Conservation (phyloP, 2,113 vertebrate genomes). For the Elephantulus edwardii region DNA sequence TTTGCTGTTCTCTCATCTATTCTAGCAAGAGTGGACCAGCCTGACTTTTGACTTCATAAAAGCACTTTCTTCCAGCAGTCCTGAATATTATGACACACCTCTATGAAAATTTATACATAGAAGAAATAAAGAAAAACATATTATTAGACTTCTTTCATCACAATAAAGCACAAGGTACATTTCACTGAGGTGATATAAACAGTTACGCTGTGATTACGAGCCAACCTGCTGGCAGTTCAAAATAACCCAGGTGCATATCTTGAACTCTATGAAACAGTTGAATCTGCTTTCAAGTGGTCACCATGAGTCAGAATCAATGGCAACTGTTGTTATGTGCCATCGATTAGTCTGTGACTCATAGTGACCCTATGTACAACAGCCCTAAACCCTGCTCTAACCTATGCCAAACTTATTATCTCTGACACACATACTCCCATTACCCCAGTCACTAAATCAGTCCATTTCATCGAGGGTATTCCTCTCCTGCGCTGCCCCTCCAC, state of each 20-base stretch:
- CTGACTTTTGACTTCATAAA: neutral
- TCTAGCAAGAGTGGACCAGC: neutral
- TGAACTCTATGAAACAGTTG: neutral
- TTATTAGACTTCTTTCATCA: slow-evolving; percentile 63
- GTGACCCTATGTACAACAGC: no score
- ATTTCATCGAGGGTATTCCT: no score
- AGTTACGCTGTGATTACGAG: neutral
- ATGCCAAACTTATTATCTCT: no score
- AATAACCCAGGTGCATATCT: neutral
- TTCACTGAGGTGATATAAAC: neutral
- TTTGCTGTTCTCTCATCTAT: slow-evolving; percentile 43
- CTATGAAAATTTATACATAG: slow-evolving; percentile 49
- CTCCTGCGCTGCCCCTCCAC: no score
- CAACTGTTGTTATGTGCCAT: no score
- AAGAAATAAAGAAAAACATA: slow-evolving; percentile 45
- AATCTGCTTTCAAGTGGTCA: neutral
- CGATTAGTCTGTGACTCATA: no score
- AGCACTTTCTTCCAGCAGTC: slow-evolving; percentile 49
- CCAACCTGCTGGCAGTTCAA: neutral
- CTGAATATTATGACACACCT: slow-evolving; percentile 43
- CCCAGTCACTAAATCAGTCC: no score
- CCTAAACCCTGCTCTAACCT: no score
- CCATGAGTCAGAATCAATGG: neutral
- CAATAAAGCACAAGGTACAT: slow-evolving; percentile 29
- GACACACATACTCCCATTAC: no score